Conservation (phyloP, 1,140 invertebrate species). For the Ephestia elutella region DNA sequence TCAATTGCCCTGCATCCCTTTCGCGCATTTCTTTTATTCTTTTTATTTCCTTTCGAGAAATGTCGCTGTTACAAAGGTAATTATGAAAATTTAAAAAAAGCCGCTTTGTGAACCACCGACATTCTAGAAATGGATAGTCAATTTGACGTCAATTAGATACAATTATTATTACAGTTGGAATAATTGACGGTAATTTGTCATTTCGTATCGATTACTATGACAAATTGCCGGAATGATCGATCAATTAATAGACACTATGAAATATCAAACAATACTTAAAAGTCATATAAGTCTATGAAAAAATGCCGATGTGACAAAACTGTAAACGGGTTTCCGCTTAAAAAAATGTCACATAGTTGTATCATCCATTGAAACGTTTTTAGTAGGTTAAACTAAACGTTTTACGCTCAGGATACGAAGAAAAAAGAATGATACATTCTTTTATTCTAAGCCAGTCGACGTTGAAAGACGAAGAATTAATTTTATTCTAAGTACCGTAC, state of each 20-base stretch:
- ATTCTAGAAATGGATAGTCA: background rate
- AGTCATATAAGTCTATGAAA: too few relatives aligned
- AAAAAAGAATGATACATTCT: too few relatives aligned
- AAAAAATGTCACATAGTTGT: too few relatives aligned
- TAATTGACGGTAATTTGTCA: background rate
- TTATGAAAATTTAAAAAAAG: constrained; percentile 45
- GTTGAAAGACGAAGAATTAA: too few relatives aligned
- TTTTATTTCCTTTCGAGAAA: constrained; percentile 58
- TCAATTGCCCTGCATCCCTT: constrained; percentile 61
- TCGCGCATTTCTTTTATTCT: constrained; percentile 63
- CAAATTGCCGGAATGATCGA: constrained; percentile 11
- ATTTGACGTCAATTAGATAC: constrained; percentile 14
- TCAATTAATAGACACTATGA: background rate
- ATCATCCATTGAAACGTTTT: too few relatives aligned
- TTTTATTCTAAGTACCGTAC: too few relatives aligned
- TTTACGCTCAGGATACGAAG: too few relatives aligned
- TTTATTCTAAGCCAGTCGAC: too few relatives aligned
- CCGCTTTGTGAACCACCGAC: background rate
- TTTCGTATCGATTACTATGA: background rate
- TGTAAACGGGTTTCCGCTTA: background rate
- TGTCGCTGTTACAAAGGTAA: constrained; percentile 45
- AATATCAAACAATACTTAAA: background rate
- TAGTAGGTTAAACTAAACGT: too few relatives aligned
- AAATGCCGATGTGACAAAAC: too few relatives aligned
- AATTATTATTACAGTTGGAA: background rate